Percentiles rank a stretch among this genome's conserved stretches.
These are phyloP conservation scores for Psephotus haematonotus DNA, from an alignment of 2,113 vertebrate genomes.

Conservation along the genomic window DNA sequence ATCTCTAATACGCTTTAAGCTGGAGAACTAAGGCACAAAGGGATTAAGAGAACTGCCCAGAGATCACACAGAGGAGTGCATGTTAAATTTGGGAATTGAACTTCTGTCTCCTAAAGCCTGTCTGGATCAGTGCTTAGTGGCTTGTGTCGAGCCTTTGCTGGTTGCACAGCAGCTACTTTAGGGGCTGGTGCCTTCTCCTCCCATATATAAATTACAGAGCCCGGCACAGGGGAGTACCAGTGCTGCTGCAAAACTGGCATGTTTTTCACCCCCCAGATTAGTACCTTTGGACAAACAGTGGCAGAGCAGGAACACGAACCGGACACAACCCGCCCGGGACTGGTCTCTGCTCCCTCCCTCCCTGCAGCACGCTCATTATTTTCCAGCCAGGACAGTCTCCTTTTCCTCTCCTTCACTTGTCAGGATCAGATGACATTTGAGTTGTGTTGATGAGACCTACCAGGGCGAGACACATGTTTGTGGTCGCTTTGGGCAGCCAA, in stretches of 20 bases:
- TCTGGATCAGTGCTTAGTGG: neutral
- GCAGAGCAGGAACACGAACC: neutral
- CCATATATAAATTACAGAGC: neutral
- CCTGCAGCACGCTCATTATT: neutral
- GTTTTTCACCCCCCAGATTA: neutral
- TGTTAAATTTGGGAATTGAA: neutral
- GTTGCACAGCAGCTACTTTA: neutral
- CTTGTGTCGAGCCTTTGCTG: neutral
- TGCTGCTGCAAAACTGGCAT: neutral
- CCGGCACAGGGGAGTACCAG: neutral
- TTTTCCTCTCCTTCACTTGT: neutral
- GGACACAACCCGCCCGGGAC: neutral
- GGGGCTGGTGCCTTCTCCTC: neutral
- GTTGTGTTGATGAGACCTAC: slow-evolving; percentile 43
- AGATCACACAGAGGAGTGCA: neutral
- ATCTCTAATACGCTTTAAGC: neutral
- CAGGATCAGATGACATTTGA: slow-evolving; percentile 38
- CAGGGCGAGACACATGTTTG: slow-evolving; percentile 47
- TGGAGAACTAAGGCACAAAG: neutral
- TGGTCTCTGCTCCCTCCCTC: neutral
- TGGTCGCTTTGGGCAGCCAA: slow-evolving; percentile 31
- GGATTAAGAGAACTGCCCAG: neutral
- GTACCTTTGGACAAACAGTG: neutral
- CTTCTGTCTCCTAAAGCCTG: neutral
- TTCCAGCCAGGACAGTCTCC: neutral